Conservation (phyloP, 2,113 vertebrate genomes). For the Dipodomys stephensi region DNA sequence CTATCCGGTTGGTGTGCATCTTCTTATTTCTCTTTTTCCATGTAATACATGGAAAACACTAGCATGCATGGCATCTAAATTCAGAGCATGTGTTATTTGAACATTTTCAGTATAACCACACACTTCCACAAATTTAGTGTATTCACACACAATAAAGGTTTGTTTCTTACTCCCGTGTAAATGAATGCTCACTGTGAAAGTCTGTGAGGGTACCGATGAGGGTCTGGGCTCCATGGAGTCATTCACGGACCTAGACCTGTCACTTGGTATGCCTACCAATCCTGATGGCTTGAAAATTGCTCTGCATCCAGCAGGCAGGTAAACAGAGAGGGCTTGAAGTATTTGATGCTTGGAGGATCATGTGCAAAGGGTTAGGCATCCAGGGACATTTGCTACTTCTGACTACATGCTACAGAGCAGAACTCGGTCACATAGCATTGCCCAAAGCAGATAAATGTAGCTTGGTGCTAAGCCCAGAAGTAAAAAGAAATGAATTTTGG, state of each 20-base stretch:
- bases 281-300: background rate
- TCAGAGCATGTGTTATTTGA: slow-evolving; percentile 46
- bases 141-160: slow-evolving; percentile 50
- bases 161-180: slow-evolving; percentile 38
- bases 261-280: background rate
- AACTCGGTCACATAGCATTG: background rate
- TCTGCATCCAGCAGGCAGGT: background rate
- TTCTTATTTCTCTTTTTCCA: slow-evolving; percentile 57
- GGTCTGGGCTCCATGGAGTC: background rate
- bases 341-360: background rate
- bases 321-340: background rate
- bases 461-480: background rate
- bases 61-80: slow-evolving; percentile 41
- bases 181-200: background rate
- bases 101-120: slow-evolving; percentile 19
- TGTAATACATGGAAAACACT: slow-evolving; percentile 32
- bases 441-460: background rate
- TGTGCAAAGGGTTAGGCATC: background rate
- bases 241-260: background rate
- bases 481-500: background rate
- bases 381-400: background rate
- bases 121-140: slow-evolving; percentile 9
- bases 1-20: slow-evolving; percentile 8
- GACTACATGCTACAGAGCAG: background rate
- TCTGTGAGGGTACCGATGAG: fast-evolving